phyloP scores from a whole-genome alignment of 2,113 vertebrate genomes.

The Scortum barcoo region DNA sequence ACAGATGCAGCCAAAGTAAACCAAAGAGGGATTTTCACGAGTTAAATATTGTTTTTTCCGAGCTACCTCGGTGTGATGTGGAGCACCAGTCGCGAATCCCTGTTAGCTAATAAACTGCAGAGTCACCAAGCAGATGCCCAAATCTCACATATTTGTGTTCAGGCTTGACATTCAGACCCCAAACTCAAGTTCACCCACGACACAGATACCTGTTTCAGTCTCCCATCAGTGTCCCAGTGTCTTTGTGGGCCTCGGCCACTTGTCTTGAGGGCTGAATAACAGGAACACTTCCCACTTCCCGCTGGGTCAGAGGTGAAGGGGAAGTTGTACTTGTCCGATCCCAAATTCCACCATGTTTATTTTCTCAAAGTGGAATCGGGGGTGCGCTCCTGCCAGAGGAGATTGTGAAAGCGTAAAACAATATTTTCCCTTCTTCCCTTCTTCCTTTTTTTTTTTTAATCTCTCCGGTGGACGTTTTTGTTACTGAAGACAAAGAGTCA shows the following conservation, averaged over 20 bases:
- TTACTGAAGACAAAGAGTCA: conserved; percentile 34
- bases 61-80: conserved; percentile 42
- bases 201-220: not conserved
- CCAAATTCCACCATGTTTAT: conserved; percentile 80
- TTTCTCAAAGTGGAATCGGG: conserved; percentile 73
- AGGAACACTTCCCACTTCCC: conserved; percentile 78
- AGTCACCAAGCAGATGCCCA: conserved; percentile 12
- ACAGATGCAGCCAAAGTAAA: conserved; percentile 25
- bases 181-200: conserved; percentile 1
- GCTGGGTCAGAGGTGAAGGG: conserved; percentile 72
- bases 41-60: conserved; percentile 52
- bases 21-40: conserved; percentile 8
- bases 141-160: conserved; percentile 18
- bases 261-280: conserved; percentile 71
- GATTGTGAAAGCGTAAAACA: conserved; percentile 76
- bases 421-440: conserved; percentile 64
- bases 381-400: conserved; percentile 48
- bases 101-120: not conserved
- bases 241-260: not conserved
- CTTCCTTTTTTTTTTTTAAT: conserved; percentile 49
- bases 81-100: conserved; percentile 6
- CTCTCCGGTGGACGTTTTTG: conserved; percentile 35
- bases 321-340: conserved; percentile 77
- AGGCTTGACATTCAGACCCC: conserved; percentile 10
- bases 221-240: conserved; percentile 7